Evolutionary conservation across 2,113 vertebrate genomes (phyloP).

Genomic region (Sebastes schlegelii): DNA sequence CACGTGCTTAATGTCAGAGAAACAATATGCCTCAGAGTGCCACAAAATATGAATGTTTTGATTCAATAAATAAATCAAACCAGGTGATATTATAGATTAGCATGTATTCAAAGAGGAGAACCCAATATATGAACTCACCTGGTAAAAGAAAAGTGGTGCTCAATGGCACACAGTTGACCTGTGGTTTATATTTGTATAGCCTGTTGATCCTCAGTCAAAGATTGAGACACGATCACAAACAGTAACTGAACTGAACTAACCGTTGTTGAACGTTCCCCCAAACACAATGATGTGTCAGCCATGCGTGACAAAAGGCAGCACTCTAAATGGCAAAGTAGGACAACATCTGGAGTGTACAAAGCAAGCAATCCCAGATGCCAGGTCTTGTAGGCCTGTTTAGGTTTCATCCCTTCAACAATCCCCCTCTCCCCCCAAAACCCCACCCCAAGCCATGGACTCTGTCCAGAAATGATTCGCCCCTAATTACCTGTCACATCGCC

Average conservation of each 20-base stretch:
- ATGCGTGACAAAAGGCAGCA: conserved; percentile 38
- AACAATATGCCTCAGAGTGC: background rate
- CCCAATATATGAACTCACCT: background rate
- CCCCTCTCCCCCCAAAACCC: background rate
- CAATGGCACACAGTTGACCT: background rate
- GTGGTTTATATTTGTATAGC: background rate
- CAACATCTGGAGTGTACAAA: conserved; percentile 62
- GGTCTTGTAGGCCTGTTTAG: conserved; percentile 36
- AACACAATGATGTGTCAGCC: conserved; percentile 42
- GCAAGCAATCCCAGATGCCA: conserved; percentile 19
- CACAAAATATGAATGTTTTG: background rate
- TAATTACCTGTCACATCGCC: conserved; percentile 57
- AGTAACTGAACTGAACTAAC: conserved; percentile 16
- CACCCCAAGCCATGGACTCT: conserved; percentile 3
- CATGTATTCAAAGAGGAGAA: background rate
- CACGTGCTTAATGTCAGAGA: too few relatives aligned
- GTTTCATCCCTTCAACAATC: background rate
- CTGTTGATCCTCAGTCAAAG: background rate
- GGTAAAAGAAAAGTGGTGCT: background rate
- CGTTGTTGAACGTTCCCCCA: conserved; percentile 25
- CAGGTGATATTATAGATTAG: background rate
- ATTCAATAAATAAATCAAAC: too few relatives aligned
- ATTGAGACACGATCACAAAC: conserved; percentile 1
- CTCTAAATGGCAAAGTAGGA: conserved; percentile 61
- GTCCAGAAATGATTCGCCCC: conserved; percentile 34